phyloP scores from a whole-genome alignment of 2,113 vertebrate genomes.

The Hemibagrus wyckioides region DNA sequence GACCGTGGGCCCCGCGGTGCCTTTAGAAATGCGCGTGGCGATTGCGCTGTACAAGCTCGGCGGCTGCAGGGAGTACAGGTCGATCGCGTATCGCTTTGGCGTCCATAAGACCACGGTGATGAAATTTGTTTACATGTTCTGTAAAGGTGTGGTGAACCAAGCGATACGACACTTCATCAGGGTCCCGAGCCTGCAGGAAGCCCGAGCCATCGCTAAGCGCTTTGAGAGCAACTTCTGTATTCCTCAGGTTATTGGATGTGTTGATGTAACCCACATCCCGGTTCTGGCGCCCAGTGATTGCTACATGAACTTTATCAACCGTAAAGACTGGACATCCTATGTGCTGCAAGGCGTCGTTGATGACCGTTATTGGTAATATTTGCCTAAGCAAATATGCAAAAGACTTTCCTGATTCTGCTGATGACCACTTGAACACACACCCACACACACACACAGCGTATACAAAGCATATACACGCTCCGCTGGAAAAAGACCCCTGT shows the following conservation, averaged over 20 bases:
- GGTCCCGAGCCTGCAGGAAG: neutral
- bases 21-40: neutral
- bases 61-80: neutral
- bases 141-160: neutral
- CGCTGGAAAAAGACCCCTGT: neutral
- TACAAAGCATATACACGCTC: too few species aligned
- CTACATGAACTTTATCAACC: neutral
- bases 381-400: neutral
- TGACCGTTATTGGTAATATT: neutral
- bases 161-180: neutral
- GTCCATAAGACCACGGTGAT: neutral
- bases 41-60: neutral
- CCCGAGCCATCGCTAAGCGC: neutral
- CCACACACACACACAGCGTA: too few species aligned
- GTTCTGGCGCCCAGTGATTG: neutral
- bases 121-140: constrained; percentile 11
- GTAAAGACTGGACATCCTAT: constrained; percentile 9
- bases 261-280: constrained; percentile 4
- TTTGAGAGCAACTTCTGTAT: constrained; percentile 1
- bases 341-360: constrained; percentile 12
- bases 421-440: neutral
- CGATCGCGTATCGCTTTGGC: neutral
- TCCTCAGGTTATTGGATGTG: neutral
- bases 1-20: neutral
- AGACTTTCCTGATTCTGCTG: neutral